Percentiles rank a stretch among this genome's conserved stretches.
Conservation (phyloP, 2,113 vertebrate genomes). For the Aplodontia rufa region DNA sequence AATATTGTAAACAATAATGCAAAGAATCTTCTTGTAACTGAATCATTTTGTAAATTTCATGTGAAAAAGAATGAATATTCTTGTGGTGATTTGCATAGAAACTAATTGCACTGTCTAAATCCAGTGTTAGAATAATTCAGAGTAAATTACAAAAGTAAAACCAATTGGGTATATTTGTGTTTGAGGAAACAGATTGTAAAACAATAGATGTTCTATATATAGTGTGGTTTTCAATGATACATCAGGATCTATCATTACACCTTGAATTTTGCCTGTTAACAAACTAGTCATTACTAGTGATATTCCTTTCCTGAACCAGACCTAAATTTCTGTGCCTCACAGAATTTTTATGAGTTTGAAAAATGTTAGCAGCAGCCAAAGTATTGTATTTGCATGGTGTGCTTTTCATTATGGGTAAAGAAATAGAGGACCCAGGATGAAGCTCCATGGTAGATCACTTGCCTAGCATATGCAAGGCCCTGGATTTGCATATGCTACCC, state of each 20-base stretch:
- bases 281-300: not conserved
- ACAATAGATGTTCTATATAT: not conserved
- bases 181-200: not conserved
- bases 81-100: not conserved
- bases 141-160: not conserved
- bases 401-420: not conserved
- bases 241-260: not conserved
- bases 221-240: not conserved
- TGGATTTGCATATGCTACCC: too few relatives aligned
- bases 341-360: not conserved
- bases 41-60: constrained; percentile 3
- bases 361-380: not conserved
- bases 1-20: not conserved
- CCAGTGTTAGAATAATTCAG: not conserved
- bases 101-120: not conserved
- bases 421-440: not conserved
- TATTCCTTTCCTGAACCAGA: not conserved
- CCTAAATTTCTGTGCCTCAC: not conserved
- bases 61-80: not conserved
- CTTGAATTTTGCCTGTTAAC: not conserved
- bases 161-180: not conserved
- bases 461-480: too few relatives aligned
- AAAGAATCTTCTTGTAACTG: not conserved
- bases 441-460: too few relatives aligned
- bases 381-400: not conserved